Evolutionary conservation across 2,797 vertebrate genomes (phyloP), one percentile per base, ranked within the genome.

Genomic region (Paedocypris micromegethes): DNA sequence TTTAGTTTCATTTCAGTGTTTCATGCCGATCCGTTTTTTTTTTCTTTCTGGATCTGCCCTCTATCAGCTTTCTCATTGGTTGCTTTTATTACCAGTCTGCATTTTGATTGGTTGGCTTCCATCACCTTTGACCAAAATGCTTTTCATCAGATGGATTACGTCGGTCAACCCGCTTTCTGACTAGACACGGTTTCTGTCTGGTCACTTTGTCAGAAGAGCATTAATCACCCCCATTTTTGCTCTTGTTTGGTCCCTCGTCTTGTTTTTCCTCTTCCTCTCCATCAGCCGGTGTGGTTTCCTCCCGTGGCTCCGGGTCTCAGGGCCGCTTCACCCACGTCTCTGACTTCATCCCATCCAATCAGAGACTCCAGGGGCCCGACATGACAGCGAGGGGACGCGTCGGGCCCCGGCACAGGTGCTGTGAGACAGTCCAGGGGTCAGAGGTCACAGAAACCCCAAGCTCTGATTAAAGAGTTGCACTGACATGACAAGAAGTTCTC

Each of bases 351-450:
- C 77, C 76, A 45, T 84, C 84, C 86, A 85, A 86, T 86, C 86
- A 86, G 83, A 81, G 82, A 81, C 83, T 83, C 72, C 5, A 50
- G 59, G 54, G 65, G 83, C 81, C 81, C 75, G 84, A 83, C 80
- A 82, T 86, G 86, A 88, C 86, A 88, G 82, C 81, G 80, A 76
- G 86, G 86, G 86, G 87, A 82, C 76, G 79, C 67, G 75, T 83
- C 81, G 56, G 0, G 75, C 69, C 80, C 86, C 81, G 82, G 85
- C 84, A 85, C 86, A 86, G 83, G 79, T 78, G 80, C 78, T 68
- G 58, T 38, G 64, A 74, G 66, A 79, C 53, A 47, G 76, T 74
- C 75, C 78, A 85, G 81, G 86, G 85, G 81, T 79, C 79, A 68
- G 73, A 74, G 80, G 80, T 85, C 78, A 76, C 72, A 70, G 82